Evolutionary conservation across 2,113 vertebrate species (phyloP), one percentile per base, ranked within the genome.

Genomic region (Monarcha castaneiventris): DNA sequence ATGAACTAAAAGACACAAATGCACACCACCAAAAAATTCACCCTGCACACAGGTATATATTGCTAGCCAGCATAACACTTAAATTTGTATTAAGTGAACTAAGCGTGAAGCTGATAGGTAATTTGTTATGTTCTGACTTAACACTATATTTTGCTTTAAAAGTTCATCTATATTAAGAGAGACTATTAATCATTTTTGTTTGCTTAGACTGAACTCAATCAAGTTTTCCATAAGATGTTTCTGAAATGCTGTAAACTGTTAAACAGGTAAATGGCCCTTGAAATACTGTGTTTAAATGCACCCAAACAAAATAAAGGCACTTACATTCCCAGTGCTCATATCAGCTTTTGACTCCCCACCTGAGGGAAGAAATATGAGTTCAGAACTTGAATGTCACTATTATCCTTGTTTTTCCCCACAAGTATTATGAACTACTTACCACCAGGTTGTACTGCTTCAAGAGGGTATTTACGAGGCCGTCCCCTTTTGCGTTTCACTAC

Each of bases 401-500:
- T 71, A 82, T 90, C 66, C 35, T 59, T 85, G 46, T 19, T 87
- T 86, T 91, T 30, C 71, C 85, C 48, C 54, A 58, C 64, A 92
- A 62, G 30, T 44, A 55, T 32, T 74, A 15, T 39, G 84, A 77
- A 58, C 43, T 78, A 98, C 98, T 94, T 97, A 98, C 98, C 97
- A 76, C 91, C 83, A 96, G 96, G 95, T 12, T 95, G 80, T 5
- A 69, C 66, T 84, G 94, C 71, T 93, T 98, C 98, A 74, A 98
- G 32, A 68, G 98, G 98, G 56, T 98, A 93, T 97, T 98, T 98
- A 77, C 98, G 98, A 91, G 98, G 98, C 73, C 98, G 96, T 87
- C 98, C 98, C 91, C 98, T 97, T 96, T 96, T 98, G 89, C 98
- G 93, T 96, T 98, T 98, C 93, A 98, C 93, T 87, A 97, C 52